phyloP scores from a whole-genome alignment of 2,888 invertebrate genomes.

The Oasisia sp. region DNA sequence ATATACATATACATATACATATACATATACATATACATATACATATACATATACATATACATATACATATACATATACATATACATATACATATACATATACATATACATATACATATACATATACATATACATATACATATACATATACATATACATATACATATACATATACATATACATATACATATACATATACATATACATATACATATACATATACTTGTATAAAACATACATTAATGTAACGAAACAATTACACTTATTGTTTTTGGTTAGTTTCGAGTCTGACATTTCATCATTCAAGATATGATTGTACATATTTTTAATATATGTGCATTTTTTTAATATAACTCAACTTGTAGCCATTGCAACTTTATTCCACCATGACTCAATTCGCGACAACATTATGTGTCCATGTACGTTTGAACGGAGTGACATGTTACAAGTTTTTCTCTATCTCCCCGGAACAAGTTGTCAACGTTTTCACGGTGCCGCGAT shows the following conservation, averaged over 20 bases:
- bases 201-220: too few species aligned
- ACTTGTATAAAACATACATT: background rate
- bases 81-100: too few species aligned
- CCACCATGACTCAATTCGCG: background rate
- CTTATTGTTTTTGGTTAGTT: background rate
- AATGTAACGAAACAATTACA: background rate
- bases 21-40: too few species aligned
- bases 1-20: too few species aligned
- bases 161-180: too few species aligned
- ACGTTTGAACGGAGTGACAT: background rate
- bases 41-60: too few species aligned
- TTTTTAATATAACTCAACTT: background rate
- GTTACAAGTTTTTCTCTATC: background rate
- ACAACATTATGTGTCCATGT: background rate
- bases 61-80: too few species aligned
- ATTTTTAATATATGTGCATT: background rate
- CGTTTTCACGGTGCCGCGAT: background rate
- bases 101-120: too few species aligned
- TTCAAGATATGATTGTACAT: background rate
- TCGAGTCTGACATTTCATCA: background rate
- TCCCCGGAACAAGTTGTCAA: background rate
- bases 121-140: too few species aligned
- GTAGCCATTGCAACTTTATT: background rate
- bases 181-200: background rate
- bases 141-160: too few species aligned